These are phyloP conservation scores for Bathybates hornii DNA, from an alignment of 2,113 vertebrate species.

Conservation along the genomic window DNA sequence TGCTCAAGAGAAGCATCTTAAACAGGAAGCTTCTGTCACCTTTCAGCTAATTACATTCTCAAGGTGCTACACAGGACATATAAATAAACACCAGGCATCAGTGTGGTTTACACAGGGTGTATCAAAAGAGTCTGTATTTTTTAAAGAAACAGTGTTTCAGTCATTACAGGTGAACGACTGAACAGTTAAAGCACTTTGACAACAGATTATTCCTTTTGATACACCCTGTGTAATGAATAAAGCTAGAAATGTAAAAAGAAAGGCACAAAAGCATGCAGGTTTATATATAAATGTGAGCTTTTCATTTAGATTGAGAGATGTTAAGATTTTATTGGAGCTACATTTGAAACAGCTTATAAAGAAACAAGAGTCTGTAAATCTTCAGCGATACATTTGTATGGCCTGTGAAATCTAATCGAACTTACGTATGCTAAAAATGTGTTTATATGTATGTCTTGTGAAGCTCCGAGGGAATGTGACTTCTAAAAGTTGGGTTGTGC, in stretches of 20 bases:
- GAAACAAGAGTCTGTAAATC: background rate
- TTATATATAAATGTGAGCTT: background rate
- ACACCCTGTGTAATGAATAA: background rate
- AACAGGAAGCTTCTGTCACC: background rate
- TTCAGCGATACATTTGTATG: background rate
- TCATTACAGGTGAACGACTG: background rate
- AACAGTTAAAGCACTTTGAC: background rate
- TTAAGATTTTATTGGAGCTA: background rate
- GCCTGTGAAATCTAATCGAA: background rate
- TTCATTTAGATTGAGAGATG: background rate
- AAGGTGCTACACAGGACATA: background rate
- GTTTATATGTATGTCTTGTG: background rate
- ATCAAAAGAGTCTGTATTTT: accelerated
- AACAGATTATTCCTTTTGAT: background rate
- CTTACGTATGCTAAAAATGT: accelerated
- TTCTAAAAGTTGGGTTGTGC: background rate
- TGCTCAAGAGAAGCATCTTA: background rate
- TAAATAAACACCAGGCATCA: background rate
- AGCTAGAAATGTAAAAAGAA: background rate
- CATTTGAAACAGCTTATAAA: background rate
- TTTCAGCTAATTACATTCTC: background rate
- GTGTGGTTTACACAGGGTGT: background rate
- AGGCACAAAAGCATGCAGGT: background rate
- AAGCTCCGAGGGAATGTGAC: background rate
- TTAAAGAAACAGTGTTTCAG: background rate